Evolutionary conservation across 2,797 vertebrate species (phyloP), one percentile per base, ranked within the genome.

Genomic region (Labroides dimidiatus): DNA sequence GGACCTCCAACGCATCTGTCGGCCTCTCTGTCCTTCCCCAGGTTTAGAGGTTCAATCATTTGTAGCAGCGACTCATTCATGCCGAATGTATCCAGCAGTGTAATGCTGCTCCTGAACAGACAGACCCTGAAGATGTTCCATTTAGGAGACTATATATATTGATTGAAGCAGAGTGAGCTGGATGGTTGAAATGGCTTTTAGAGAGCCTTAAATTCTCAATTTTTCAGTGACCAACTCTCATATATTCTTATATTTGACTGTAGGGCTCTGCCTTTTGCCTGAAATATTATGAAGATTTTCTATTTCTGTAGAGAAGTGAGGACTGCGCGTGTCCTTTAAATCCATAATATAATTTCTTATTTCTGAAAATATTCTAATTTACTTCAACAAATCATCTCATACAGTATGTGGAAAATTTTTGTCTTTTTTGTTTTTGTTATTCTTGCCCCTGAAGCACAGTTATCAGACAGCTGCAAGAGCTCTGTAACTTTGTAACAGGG

Each of bases 1-100:
- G 72, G 71, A 79, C 72, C 75, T 66, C 37, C 23, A 47, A 72
- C 48, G 56, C 44, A 39, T 57, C 44, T 27, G 47, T 23, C 60
- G 21, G 48, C 58, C 54, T 42, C 63, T 53, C 44, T 68, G 69
- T 69, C 49, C 72, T 60, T 77, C 72, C 74, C 74, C 57, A 44
- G 60, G 49, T 62, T 62, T 39, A 37, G 50, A 33, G 51, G 64
- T 72, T 60, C 51, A 70, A 71, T 85, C 58, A 53, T 48, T 45
- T 23, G 50, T 42, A 55, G 54, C 64, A 68, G 67, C 41, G 48
- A 4, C 48, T 71, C 16, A 39, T 72, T 69, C 53, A 57, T 69
- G 55, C 56, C 45, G 51, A 55, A 75, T 68, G 37, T 69, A 43
- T 43, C 57, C 24, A 57, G 27, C 66, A 20, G 45, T 19, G 64